Evolutionary conservation across 2,888 invertebrate genomes (phyloP), one percentile per base, ranked within the genome.

Genomic region (Troilus luridus): DNA sequence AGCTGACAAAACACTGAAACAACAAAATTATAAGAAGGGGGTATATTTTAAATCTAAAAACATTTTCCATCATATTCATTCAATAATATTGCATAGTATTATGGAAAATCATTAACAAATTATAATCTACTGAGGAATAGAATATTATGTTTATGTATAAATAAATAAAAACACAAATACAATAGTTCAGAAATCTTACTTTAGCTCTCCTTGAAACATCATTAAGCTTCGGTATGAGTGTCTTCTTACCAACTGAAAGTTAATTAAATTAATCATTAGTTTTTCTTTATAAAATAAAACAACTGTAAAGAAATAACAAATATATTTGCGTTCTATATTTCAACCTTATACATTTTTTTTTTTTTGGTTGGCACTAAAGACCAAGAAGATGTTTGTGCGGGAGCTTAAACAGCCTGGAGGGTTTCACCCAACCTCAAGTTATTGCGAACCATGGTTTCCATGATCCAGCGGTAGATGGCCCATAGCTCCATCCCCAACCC

Each of bases 1-100:
- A 90, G 85, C 90, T 90, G 17, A 90, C 90, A 54, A 90, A 90
- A 27, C 90, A 90, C 90, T 90, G 85, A 81, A 90, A 90, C 11
- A 56, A 72, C 27, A 89, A 21, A n/a, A 24, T 58, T 21, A 58
- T 9, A 64, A n/a, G 10, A 9, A n/a, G n/a, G 3, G n/a, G n/a
- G n/a, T 64, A 10, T 64, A n/a, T 64, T n/a, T n/a, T n/a, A n/a
- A 11, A 64, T n/a, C 11, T 64, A 64, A 64, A 64, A 9, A 62
- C 10, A 21, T 62, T 21, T 62, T 62, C 8, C 62, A 21, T 58
- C 41, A 41, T 41, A 41, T 41, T 41, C 41, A 41, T 41, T 41
- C 41, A 41, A 41, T 41, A 41, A 41, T 41, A 41, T 41, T 41
- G 41, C 41, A 41, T 41, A 3, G 41, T 41, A 41, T 41, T 41